These are phyloP conservation scores for Schizopygopsis malacanthus DNA, from an alignment of 2,797 vertebrate genomes.

Conservation along the genomic window DNA sequence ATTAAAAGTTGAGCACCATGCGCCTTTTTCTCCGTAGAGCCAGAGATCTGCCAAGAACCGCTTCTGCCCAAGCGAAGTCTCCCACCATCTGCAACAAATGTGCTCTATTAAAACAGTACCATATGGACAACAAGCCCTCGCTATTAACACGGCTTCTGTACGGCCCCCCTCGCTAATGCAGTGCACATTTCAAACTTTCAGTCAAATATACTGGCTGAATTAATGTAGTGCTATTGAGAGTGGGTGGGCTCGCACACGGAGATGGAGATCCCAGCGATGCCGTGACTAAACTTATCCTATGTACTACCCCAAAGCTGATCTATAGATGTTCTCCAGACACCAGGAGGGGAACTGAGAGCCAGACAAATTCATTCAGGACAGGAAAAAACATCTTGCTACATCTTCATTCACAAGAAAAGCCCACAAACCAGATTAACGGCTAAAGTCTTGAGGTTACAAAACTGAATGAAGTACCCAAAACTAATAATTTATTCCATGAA, in stretches of 20 bases:
- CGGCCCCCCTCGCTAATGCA: constrained; percentile 79
- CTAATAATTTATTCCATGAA: constrained; percentile 74
- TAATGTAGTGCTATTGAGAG: constrained; percentile 80
- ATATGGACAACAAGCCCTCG: constrained; percentile 93
- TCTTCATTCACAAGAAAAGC: constrained; percentile 29
- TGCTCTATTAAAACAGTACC: constrained; percentile 95
- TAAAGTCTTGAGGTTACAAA: constrained; percentile 14
- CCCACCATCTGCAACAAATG: constrained; percentile 96
- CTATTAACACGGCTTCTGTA: constrained; percentile 93
- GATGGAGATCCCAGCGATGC: constrained; percentile 69
- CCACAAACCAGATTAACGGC: constrained; percentile 6
- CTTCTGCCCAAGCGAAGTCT: constrained; percentile 86
- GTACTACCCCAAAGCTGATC: constrained; percentile 33
- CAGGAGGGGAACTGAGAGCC: constrained; percentile 16
- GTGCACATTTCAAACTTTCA: constrained; percentile 88
- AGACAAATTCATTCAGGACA: constrained; percentile 21
- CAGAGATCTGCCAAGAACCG: constrained; percentile 84
- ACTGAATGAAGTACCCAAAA: constrained; percentile 19
- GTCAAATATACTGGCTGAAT: constrained; percentile 90
- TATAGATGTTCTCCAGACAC: constrained; percentile 42
- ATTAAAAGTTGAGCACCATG: constrained; percentile 69
- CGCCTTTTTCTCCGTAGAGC: constrained; percentile 66
- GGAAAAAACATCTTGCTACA: constrained; percentile 18
- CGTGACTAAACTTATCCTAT: constrained; percentile 70
- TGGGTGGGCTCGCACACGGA: constrained; percentile 84